Evolutionary conservation across 1,140 invertebrate species (phyloP).

Genomic region (Micrasema minimum): DNA sequence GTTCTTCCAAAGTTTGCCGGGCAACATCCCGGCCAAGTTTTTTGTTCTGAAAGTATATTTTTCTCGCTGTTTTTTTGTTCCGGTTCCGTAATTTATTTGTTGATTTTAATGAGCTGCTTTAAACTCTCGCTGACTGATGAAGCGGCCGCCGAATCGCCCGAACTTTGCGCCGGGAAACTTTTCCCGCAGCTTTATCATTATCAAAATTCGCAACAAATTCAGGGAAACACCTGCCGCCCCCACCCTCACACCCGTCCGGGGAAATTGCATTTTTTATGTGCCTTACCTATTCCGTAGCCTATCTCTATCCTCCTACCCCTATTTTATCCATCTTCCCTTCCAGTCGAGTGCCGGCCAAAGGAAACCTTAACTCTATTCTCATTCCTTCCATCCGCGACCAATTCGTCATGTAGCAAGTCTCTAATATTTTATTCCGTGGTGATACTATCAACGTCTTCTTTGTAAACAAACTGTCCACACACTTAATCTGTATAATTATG

Average conservation of each 20-base stretch:
- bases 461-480: background rate
- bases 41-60: background rate
- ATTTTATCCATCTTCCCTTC: no score
- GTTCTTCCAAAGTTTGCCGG: no score
- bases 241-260: background rate
- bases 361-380: no score
- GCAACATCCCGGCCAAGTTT: no score
- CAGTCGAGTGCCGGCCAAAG: no score
- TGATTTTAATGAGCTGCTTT: constrained; percentile 41
- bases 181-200: constrained; percentile 6
- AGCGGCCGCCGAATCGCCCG: constrained; percentile 20
- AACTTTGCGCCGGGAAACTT: constrained; percentile 7
- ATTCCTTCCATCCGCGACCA: background rate
- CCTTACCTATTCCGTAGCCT: no score
- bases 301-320: no score
- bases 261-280: constrained; percentile 7
- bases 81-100: constrained; percentile 24
- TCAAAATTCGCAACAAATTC: background rate
- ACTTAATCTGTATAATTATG: background rate
- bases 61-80: constrained; percentile 19
- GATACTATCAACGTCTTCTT: background rate
- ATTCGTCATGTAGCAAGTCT: background rate
- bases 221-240: background rate
- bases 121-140: constrained; percentile 31
- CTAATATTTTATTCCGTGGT: constrained; percentile 6